Base-by-base conservation (phyloP, 2,797 vertebrate species). In the Bryconaethiops microstoma region DNA sequence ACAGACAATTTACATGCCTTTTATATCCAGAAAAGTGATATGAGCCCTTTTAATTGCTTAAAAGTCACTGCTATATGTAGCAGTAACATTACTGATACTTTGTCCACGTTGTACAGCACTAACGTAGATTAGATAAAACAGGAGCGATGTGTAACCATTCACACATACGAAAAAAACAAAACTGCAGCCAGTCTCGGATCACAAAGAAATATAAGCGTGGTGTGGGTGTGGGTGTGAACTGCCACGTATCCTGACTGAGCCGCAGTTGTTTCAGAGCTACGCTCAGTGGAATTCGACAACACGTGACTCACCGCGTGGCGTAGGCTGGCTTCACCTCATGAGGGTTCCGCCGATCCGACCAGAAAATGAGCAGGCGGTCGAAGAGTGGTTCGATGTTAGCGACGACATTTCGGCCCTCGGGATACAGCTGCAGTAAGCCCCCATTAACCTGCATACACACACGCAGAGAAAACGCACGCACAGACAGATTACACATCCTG, bases 271-370 rank as follows among this genome's bases (percentile, higher is more conserved):
- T 52, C 4, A 14, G n/a, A 59, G 1, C 16, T 23, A 19, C 12
- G 5, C 45, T 52, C n/a, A 35, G 7, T 50, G 39, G 29, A 39
- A 23, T 14, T 2, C 48, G 12, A 17, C 63, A 50, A 13, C 23
- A 2, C 19, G 13, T 23, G 29, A 84, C 93, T 90, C 82, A 98
- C 96, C 96, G 95, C 82, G 93, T 97, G 84, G 95, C 91, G 55
- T 92, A 96, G 77, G 97, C 94, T 10, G 96, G 96, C 82, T 96
- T 96, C 86, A 97, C 97, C 91, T 97, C 96, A 10, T 98, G 97
- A 9, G 96, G 97, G 88, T 97, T 98, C 82, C 96, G 94, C 78
- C 96, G 95, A 87, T 97, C 96, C 0, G 97, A 98, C 96, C 96
- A 97, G 94, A 97, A 98, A 89, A 96, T 93, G 55, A 96, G 93